phyloP scores from a whole-genome alignment of 2,888 invertebrate genomes.

The Calameuta pallipes region DNA sequence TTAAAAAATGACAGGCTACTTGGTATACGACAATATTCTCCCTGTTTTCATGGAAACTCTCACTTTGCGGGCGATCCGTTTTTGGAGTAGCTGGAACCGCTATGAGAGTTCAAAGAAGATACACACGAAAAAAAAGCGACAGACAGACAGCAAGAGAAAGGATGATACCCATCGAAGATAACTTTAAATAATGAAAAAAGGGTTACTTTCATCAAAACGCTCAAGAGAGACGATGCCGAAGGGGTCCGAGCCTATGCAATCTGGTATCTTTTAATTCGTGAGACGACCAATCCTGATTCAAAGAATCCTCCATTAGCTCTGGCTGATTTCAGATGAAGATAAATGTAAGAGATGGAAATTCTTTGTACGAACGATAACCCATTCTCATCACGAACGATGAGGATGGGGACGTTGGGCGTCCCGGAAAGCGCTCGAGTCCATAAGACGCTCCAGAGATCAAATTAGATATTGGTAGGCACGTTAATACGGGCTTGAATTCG shows the following conservation, averaged over 20 bases:
- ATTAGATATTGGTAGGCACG: constrained; percentile 55
- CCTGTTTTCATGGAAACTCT: background rate
- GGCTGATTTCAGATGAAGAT: constrained; percentile 20
- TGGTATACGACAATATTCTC: background rate
- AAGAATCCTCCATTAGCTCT: constrained; percentile 36
- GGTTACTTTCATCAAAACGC: background rate
- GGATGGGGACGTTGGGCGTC: background rate
- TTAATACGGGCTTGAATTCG: constrained; percentile 50
- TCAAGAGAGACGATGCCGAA: background rate
- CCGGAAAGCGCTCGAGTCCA: constrained; percentile 13
- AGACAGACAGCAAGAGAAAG: background rate
- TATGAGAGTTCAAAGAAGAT: background rate
- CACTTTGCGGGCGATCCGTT: background rate
- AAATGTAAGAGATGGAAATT: constrained; percentile 42
- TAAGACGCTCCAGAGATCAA: constrained; percentile 35
- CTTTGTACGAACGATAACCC: constrained; percentile 38
- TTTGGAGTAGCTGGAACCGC: background rate
- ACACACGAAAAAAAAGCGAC: background rate
- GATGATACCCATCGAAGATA: background rate
- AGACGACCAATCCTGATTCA: constrained; percentile 29
- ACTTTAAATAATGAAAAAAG: background rate
- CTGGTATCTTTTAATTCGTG: background rate
- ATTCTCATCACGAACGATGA: constrained; percentile 48
- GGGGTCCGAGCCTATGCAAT: background rate
- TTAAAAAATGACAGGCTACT: background rate